phyloP scores from a whole-genome alignment of 2,113 vertebrate species.

The Mystacornis crossleyi region DNA sequence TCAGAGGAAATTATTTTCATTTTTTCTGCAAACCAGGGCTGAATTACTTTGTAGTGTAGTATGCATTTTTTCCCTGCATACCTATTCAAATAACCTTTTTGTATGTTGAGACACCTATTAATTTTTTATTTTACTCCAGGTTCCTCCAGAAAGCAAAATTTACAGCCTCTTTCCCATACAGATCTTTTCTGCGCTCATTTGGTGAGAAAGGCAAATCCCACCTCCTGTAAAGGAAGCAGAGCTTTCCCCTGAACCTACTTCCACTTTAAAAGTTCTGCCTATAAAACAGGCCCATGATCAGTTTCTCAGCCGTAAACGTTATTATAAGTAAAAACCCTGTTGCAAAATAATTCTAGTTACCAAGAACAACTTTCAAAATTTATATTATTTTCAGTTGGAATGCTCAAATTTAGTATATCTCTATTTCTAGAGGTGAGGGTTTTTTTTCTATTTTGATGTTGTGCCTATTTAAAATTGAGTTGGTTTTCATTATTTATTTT shows the following conservation, averaged over 20 bases:
- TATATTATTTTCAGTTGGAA: background rate
- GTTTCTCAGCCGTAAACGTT: background rate
- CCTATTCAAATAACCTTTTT: rapidly evolving
- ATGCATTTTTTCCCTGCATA: too few relatives aligned
- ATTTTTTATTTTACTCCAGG: background rate
- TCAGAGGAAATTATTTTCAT: background rate
- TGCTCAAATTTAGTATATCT: background rate
- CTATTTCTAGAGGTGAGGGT: background rate
- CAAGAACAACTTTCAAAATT: background rate
- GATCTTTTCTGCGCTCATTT: background rate
- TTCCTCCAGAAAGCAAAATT: background rate
- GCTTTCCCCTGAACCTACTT: background rate
- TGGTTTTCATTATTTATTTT: background rate
- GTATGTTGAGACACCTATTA: background rate
- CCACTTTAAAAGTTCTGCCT: background rate
- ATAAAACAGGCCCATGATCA: background rate
- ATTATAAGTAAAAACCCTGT: background rate
- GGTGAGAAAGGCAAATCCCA: background rate
- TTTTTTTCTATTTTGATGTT: background rate
- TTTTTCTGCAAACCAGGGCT: background rate
- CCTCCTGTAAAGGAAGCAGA: background rate
- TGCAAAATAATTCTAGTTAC: background rate
- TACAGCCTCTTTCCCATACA: rapidly evolving
- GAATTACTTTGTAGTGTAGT: background rate
- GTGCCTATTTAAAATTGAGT: background rate